Percentiles rank a stretch among this genome's conserved stretches.
phyloP scores from a whole-genome alignment of 2,113 vertebrate species.

The Pristiophorus japonicus region DNA sequence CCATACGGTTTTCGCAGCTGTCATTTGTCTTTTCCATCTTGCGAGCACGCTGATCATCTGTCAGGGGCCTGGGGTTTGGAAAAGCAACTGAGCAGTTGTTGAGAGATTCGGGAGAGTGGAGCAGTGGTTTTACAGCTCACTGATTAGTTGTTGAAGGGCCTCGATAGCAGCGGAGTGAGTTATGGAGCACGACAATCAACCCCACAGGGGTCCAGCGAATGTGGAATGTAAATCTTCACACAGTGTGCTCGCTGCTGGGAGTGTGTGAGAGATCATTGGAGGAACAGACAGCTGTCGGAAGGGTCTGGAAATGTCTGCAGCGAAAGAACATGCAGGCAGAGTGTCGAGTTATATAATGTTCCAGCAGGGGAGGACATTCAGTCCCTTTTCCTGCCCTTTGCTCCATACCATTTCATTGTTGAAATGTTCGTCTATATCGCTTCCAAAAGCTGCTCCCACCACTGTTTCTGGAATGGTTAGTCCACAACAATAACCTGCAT shows the following conservation, averaged over 20 bases:
- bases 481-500: neutral
- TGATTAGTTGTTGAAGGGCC: neutral
- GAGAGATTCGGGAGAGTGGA: neutral
- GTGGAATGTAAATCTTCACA: neutral
- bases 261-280: neutral
- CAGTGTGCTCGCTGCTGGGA: neutral
- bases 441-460: neutral
- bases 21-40: neutral
- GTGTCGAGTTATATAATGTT: neutral
- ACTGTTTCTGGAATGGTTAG: neutral
- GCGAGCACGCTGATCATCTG: neutral
- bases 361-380: neutral
- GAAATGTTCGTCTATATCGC: neutral
- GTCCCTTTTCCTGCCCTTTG: neutral
- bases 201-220: neutral
- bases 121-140: neutral
- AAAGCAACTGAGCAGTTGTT: neutral
- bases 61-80: neutral
- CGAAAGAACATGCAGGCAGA: neutral
- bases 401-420: neutral
- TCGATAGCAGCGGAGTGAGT: neutral
- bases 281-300: neutral
- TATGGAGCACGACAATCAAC: neutral
- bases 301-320: neutral
- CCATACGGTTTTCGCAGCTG: neutral